Evolutionary conservation across 2,888 invertebrate genomes (phyloP), one percentile per base, ranked within the genome.

Genomic region (Leptinotarsa tumamoca): DNA sequence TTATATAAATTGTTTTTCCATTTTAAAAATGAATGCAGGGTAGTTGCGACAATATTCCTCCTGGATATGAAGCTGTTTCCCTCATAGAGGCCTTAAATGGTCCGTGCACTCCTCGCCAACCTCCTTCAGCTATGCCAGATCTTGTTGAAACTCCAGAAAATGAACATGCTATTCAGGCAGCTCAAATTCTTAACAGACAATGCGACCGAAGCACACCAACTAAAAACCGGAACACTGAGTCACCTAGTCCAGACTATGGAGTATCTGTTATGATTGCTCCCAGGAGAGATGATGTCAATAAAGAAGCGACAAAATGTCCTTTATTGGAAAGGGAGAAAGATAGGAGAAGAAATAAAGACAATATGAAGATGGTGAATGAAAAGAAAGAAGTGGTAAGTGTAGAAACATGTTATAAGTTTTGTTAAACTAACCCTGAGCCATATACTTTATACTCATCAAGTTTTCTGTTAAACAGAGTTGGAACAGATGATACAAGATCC

Each of bases 41-140:
- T 79, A 93, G 92, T 84, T 92, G 93, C 87, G 95, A 96, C 86
- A 95, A 95, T 86, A 95, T 98, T 84, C 98, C 98, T 15, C 92
- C 95, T 0, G 98, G 98, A 0, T 98, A 97, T 89, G 96, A 98
- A 90, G 94, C 97, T 49, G 96, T 98, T 71, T 96, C 98, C 0
- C 90, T 98, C 71, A 95, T 98, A 81, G 98, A 98, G 90, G 98
- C 98, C 4, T 90, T 98, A 72, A 98, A 98, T 90, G 98, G 98
- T 0, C 98, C 97, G 10, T 94, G 92, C 83, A 90, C 90, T 52
- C 91, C 91, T 70, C 90, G 91, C 80, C 87, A 87, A 74, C 87
- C 88, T 13, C 87, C 89, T 14, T 85, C 89, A 3, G 88, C 89
- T 5, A 86, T 89, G 84, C 88, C 89, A 10, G 89, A 89, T 80